These are phyloP conservation scores for Mus caroli DNA, from an alignment of 2,797 vertebrate species.

Conservation along the genomic window DNA sequence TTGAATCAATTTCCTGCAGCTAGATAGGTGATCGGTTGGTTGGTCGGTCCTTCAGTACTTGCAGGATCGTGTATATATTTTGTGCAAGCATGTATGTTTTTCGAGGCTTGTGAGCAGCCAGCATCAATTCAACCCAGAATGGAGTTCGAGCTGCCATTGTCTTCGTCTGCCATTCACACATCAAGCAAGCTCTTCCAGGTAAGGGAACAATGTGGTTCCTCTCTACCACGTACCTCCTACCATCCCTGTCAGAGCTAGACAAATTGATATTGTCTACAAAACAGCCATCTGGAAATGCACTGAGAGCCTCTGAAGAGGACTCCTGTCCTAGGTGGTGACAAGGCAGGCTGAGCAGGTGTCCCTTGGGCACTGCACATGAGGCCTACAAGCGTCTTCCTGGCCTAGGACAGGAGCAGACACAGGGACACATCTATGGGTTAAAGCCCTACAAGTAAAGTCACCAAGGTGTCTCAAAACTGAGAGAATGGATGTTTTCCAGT, in stretches of 20 bases:
- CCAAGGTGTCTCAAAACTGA: background rate
- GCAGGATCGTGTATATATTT: background rate
- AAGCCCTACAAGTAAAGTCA: background rate
- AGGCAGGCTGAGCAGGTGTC: background rate
- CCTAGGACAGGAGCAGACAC: background rate
- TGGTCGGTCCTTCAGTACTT: background rate
- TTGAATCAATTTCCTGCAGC: background rate
- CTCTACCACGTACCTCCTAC: background rate
- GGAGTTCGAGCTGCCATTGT: background rate
- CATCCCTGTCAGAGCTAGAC: background rate
- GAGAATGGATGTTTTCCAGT: background rate
- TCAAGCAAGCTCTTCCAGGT: background rate
- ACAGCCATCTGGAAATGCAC: constrained; percentile 18
- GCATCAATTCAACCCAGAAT: background rate
- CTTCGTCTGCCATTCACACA: background rate
- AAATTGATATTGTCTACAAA: background rate
- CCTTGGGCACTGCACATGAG: background rate
- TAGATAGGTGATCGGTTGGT: background rate
- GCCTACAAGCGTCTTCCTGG: background rate
- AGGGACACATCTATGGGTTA: background rate
- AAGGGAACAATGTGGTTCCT: background rate
- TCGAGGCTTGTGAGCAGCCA: background rate
- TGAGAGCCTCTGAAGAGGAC: background rate
- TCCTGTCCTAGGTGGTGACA: background rate
- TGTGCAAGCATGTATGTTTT: background rate